Percentiles rank a stretch among this genome's conserved stretches.
Conservation (phyloP, 2,797 vertebrate species). For the Myotis daubentonii region DNA sequence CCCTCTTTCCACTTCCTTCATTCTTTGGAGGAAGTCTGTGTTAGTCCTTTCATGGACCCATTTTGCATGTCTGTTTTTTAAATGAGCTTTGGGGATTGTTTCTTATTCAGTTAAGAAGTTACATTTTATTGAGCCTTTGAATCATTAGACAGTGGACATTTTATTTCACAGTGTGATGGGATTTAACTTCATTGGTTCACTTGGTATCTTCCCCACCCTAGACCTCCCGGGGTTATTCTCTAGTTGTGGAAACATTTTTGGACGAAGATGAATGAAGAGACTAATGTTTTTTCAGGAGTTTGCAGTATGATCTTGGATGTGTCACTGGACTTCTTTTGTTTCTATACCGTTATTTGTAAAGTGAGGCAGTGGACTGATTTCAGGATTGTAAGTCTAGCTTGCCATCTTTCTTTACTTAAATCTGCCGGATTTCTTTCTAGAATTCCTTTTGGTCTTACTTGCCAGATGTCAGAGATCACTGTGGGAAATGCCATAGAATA, state of each 20-base stretch:
- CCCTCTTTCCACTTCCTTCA: background rate
- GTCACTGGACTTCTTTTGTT: background rate
- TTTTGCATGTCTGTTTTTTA: constrained; percentile 7
- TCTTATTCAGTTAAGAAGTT: background rate
- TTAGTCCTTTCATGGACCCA: background rate
- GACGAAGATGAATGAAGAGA: background rate
- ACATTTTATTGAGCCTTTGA: background rate
- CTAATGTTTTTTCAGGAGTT: background rate
- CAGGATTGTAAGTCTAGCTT: background rate
- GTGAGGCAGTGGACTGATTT: background rate
- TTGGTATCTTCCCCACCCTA: background rate
- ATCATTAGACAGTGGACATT: background rate
- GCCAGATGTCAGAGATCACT: background rate
- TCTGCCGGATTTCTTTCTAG: constrained; percentile 27
- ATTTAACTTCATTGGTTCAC: background rate
- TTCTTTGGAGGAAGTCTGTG: background rate
- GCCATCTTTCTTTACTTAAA: background rate
- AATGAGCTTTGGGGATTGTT: background rate
- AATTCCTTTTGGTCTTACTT: constrained; percentile 2
- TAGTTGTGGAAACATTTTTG: background rate
- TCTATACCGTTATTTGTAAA: background rate
- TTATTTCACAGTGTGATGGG: background rate
- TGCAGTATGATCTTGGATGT: background rate
- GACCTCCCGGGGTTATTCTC: background rate
- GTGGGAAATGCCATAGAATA: background rate